These are phyloP conservation scores for Aricia artaxerxes DNA, from an alignment of 2,888 invertebrate species.

Conservation along the genomic window DNA sequence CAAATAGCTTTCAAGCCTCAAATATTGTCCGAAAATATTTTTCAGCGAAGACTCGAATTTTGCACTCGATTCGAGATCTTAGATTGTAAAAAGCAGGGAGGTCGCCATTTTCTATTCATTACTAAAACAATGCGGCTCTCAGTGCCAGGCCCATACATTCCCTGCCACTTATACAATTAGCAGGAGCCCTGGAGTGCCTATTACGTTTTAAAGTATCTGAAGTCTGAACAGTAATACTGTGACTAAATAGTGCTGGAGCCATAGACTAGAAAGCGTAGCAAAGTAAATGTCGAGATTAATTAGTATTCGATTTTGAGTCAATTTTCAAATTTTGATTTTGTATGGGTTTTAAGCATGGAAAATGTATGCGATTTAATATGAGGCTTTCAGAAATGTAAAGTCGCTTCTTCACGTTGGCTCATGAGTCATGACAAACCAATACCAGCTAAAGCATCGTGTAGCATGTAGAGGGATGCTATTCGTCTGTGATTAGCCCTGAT, in stretches of 20 bases:
- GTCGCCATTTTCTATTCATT: slow-evolving; percentile 55
- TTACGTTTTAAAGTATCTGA: slow-evolving; percentile 18
- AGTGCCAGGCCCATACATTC: slow-evolving; percentile 35
- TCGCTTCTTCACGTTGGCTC: too few species aligned
- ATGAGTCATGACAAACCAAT: too few species aligned
- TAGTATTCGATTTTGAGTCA: too few species aligned
- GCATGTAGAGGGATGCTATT: too few species aligned
- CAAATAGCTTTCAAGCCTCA: neutral
- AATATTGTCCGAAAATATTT: neutral
- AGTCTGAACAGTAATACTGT: neutral
- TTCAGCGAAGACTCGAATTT: neutral
- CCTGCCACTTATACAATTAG: slow-evolving; percentile 51
- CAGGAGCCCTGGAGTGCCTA: slow-evolving; percentile 32
- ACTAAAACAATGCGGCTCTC: slow-evolving; percentile 47
- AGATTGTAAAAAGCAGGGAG: slow-evolving; percentile 38
- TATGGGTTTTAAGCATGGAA: too few species aligned
- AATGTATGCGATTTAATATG: too few species aligned
- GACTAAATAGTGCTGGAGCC: neutral
- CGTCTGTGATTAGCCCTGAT: too few species aligned
- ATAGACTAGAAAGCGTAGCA: neutral
- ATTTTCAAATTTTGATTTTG: too few species aligned
- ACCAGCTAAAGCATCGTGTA: too few species aligned
- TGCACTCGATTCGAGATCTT: neutral
- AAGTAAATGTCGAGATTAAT: too few species aligned
- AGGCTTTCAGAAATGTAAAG: too few species aligned